Conservation (phyloP, 2,113 vertebrate genomes). For the human region DNA sequence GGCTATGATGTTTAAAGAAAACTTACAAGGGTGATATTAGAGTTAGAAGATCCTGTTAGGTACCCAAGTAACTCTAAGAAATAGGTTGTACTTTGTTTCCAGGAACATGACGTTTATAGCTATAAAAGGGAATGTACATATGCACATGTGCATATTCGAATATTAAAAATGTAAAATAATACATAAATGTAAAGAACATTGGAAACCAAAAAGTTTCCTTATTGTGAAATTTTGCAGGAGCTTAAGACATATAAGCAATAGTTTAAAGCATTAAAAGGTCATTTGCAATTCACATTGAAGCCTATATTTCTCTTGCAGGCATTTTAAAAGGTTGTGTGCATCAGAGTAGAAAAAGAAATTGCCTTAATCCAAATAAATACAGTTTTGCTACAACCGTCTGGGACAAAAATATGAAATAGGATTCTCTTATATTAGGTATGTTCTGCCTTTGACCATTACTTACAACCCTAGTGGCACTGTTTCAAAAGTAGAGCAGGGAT, state of each 20-base stretch:
- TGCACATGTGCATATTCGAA: background rate
- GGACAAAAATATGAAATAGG: slow-evolving; percentile 75
- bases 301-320: slow-evolving; percentile 46
- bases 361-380: slow-evolving; percentile 79
- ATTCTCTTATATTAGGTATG: background rate
- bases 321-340: slow-evolving; percentile 80
- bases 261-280: slow-evolving; percentile 77
- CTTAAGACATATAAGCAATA: slow-evolving; percentile 56
- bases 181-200: background rate
- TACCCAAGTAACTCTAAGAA: background rate
- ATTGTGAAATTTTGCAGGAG: slow-evolving; percentile 56
- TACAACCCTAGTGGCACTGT: slow-evolving; percentile 11
- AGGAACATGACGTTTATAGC: background rate
- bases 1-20: background rate
- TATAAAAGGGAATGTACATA: background rate
- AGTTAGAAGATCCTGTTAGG: background rate
- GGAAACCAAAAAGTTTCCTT: slow-evolving; percentile 15
- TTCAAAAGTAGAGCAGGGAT: slow-evolving; percentile 25
- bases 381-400: slow-evolving; percentile 67
- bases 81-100: background rate
- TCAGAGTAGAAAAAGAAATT: slow-evolving; percentile 80
- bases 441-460: slow-evolving; percentile 68
- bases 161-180: background rate
- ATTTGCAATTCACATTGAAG: slow-evolving; percentile 80
- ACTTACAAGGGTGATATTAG: background rate